Conservation (phyloP, 1,140 invertebrate species). For the Zelostemma sp. region DNA sequence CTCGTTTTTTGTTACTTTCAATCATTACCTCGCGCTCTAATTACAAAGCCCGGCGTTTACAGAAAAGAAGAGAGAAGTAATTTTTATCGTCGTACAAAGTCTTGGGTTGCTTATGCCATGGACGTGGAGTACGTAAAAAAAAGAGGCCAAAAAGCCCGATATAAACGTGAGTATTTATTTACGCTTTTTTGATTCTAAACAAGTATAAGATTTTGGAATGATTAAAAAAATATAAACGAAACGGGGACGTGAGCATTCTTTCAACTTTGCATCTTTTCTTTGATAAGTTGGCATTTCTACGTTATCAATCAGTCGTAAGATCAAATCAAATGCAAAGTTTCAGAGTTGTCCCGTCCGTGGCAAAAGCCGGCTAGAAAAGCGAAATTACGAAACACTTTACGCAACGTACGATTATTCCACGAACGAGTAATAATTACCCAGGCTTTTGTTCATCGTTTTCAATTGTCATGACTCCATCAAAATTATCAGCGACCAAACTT, state of each 20-base stretch:
- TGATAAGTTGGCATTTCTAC: conserved; percentile 36
- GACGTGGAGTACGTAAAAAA: conserved; percentile 53
- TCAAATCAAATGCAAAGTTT: conserved; percentile 66
- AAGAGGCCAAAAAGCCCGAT: too few species aligned
- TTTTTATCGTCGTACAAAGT: conserved; percentile 24
- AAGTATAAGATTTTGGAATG: too few species aligned
- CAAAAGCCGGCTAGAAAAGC: conserved; percentile 53
- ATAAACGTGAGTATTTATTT: too few species aligned
- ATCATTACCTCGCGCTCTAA: neutral
- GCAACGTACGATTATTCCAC: conserved; percentile 8
- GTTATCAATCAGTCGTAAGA: conserved; percentile 63
- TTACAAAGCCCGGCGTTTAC: conserved; percentile 17
- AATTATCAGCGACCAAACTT: too few species aligned
- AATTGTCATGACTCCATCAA: too few species aligned
- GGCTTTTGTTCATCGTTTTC: too few species aligned
- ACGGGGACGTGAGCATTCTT: too few species aligned
- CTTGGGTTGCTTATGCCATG: conserved; percentile 61
- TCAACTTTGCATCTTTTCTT: conserved; percentile 12
- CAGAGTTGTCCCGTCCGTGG: conserved; percentile 60
- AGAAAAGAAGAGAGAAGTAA: too few species aligned
- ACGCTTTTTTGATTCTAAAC: too few species aligned
- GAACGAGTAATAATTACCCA: conserved; percentile 8
- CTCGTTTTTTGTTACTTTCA: conserved; percentile 10
- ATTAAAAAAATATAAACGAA: too few species aligned
- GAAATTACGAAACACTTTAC: neutral